Percentiles rank a stretch among this genome's conserved stretches.
These are phyloP conservation scores for Dasysyrphus albostriatus DNA, from an alignment of 2,888 invertebrate genomes.

Conservation along the genomic window DNA sequence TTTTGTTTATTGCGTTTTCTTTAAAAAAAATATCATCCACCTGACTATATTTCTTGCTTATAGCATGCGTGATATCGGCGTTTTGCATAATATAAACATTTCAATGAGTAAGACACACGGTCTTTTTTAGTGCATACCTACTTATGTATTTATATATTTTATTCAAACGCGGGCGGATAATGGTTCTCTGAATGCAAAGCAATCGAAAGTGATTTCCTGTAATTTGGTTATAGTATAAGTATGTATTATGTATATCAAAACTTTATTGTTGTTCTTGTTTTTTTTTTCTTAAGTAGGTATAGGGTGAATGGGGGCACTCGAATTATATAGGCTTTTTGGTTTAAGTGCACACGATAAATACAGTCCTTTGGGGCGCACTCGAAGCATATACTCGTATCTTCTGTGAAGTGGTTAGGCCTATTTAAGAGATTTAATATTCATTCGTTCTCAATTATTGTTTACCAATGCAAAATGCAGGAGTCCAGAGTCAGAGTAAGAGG, in stretches of 20 bases:
- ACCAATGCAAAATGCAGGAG: background rate
- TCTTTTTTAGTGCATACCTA: slow-evolving; percentile 10
- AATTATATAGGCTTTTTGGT: slow-evolving; percentile 48
- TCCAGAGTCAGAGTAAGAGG: background rate
- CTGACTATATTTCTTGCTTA: background rate
- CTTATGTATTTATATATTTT: slow-evolving; percentile 7
- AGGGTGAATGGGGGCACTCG: slow-evolving; percentile 60
- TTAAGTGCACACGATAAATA: slow-evolving; percentile 29
- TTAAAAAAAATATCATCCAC: background rate
- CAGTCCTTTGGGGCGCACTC: background rate
- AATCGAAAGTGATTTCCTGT: slow-evolving; percentile 76
- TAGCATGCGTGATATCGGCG: slow-evolving; percentile 50
- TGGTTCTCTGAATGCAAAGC: slow-evolving; percentile 69
- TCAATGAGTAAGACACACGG: slow-evolving; percentile 57
- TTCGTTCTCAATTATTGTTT: slow-evolving; percentile 11
- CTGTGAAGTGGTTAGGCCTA: slow-evolving; percentile 21
- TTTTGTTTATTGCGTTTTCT: slow-evolving; percentile 54
- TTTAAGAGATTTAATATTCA: slow-evolving; percentile 18
- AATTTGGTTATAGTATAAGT: slow-evolving; percentile 68
- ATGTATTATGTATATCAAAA: background rate
- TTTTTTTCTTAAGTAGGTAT: too few relatives aligned
- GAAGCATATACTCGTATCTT: slow-evolving; percentile 3
- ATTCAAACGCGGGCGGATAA: slow-evolving; percentile 3
- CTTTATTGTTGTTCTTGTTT: background rate
- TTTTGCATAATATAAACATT: slow-evolving; percentile 71